Conservation (phyloP, 2,888 invertebrate species). For the Shargacucullia verbasci region DNA sequence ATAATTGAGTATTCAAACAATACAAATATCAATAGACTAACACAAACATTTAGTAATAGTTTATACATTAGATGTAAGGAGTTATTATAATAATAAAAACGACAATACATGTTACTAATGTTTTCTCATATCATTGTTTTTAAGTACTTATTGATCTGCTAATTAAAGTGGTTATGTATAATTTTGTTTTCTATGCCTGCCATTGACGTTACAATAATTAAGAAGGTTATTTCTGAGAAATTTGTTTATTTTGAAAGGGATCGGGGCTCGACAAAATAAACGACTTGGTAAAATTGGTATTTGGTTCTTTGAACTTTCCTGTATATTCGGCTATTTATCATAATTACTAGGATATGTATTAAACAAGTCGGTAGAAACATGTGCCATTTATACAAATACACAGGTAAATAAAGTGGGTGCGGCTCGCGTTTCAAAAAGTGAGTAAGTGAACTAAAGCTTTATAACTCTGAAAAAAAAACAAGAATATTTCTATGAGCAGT, state of each 20-base stretch:
- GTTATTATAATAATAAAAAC: conserved; percentile 76
- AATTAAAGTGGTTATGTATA: conserved; percentile 28
- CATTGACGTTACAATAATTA: neutral
- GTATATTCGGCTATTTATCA: conserved; percentile 2
- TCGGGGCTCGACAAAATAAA: no score
- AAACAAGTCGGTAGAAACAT: conserved; percentile 13
- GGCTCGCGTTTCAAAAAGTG: conserved; percentile 13
- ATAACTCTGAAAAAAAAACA: conserved; percentile 2
- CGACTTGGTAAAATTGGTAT: no score
- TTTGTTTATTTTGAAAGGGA: neutral
- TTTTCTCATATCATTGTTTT: conserved; percentile 78
- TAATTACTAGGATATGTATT: neutral
- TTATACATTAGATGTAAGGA: conserved; percentile 72
- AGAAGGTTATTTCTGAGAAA: neutral
- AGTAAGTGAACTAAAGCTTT: conserved; percentile 3
- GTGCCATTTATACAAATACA: neutral
- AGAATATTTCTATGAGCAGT: conserved; percentile 13
- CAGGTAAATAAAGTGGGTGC: conserved; percentile 30
- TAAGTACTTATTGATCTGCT: conserved; percentile 48
- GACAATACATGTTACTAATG: conserved; percentile 85
- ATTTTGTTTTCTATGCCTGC: conserved; percentile 1
- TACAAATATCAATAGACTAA: conserved; percentile 55
- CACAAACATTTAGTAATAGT: conserved; percentile 64
- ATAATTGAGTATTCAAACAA: conserved; percentile 48
- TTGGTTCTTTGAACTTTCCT: no score